Percentiles rank a stretch among this genome's conserved stretches.
These are phyloP conservation scores for Lochmaea crataegi DNA, from an alignment of 2,888 invertebrate species.

Conservation along the genomic window DNA sequence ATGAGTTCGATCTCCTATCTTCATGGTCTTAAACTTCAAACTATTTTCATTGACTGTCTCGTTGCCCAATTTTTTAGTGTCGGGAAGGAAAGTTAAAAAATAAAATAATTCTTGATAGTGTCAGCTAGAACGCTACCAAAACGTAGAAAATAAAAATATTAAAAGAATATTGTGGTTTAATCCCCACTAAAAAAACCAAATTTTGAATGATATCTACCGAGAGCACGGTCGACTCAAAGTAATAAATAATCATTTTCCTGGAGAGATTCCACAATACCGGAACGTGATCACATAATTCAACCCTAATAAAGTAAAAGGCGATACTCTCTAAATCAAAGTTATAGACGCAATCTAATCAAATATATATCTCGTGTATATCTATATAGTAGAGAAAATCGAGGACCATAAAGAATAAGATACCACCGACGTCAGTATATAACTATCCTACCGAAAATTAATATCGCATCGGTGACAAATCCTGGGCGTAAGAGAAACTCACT, in stretches of 20 bases:
- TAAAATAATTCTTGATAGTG: no score
- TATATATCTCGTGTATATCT: slow-evolving; percentile 43
- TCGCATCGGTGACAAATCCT: slow-evolving; percentile 59
- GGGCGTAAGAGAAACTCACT: slow-evolving; percentile 58
- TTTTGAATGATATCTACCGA: no score
- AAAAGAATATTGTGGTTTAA: no score
- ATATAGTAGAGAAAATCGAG: slow-evolving; percentile 44
- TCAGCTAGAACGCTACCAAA: no score
- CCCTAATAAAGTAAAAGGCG: slow-evolving; percentile 23
- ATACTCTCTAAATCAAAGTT: slow-evolving; percentile 26
- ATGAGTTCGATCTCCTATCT: no score
- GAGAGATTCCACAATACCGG: not conserved
- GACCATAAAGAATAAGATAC: slow-evolving; percentile 49
- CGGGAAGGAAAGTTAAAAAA: no score
- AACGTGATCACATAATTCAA: slow-evolving; percentile 23
- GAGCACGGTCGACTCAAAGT: not conserved
- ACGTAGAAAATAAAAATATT: no score
- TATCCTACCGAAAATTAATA: slow-evolving; percentile 56
- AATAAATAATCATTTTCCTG: slow-evolving; percentile 10
- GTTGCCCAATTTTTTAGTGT: no score
- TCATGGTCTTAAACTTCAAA: no score
- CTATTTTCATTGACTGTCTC: no score
- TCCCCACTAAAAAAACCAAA: no score
- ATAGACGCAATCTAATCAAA: slow-evolving; percentile 45
- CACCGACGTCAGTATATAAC: slow-evolving; percentile 47